phyloP scores from a whole-genome alignment of 1,140 invertebrate species.

The Neoseiulus cucumeris region DNA sequence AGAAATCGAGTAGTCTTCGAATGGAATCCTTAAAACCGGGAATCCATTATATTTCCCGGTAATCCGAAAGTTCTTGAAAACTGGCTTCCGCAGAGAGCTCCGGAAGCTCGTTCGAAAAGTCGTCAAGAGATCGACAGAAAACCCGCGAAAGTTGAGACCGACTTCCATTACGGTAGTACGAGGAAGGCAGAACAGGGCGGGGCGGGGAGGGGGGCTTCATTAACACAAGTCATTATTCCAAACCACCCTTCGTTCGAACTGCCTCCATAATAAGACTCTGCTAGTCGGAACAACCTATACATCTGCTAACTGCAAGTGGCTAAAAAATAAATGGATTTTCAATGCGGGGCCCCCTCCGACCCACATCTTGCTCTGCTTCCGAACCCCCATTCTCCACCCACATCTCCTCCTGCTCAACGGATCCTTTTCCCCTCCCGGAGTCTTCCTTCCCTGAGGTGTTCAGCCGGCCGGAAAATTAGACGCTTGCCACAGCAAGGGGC shows the following conservation, averaged over 20 bases:
- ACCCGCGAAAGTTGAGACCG: no score
- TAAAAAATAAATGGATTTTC: slow-evolving; percentile 12
- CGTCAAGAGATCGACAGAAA: no score
- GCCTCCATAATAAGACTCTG: slow-evolving; percentile 6
- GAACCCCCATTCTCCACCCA: background rate
- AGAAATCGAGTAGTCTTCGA: no score
- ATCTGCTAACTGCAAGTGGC: slow-evolving; percentile 11
- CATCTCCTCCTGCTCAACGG: background rate
- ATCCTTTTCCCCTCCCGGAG: background rate
- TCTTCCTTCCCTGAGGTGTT: background rate
- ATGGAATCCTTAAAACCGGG: no score
- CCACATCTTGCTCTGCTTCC: background rate
- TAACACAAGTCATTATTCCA: slow-evolving; percentile 11
- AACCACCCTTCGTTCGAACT: slow-evolving; percentile 6
- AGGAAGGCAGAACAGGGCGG: background rate
- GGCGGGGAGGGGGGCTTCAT: background rate
- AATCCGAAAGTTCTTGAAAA: no score
- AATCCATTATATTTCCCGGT: no score
- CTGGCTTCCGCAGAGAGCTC: no score
- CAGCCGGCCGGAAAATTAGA: slow-evolving; percentile 12
- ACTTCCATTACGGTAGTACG: no score
- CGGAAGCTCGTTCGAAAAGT: no score
- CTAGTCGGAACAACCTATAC: background rate
- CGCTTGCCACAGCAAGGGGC: background rate
- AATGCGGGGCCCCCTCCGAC: slow-evolving; percentile 1